Conservation (phyloP, 2,113 vertebrate genomes). For the Amazona guildingii region DNA sequence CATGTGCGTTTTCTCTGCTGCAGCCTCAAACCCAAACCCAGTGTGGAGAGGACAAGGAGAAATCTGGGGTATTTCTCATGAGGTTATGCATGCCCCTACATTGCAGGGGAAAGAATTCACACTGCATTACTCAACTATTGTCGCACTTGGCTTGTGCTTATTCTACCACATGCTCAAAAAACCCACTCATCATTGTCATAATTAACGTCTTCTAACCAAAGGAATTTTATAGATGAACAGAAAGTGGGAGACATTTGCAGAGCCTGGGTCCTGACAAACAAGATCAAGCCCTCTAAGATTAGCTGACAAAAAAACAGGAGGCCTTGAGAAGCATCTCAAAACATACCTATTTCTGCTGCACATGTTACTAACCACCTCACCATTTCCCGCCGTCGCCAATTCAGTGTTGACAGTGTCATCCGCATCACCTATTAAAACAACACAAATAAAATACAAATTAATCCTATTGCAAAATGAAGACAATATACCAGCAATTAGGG, state of each 20-base stretch:
- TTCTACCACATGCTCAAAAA: background rate
- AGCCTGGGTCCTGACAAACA: background rate
- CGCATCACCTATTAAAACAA: background rate
- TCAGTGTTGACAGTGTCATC: conserved; percentile 79
- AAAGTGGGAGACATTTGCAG: background rate
- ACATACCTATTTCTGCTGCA: conserved; percentile 87
- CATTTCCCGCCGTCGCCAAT: conserved; percentile 86
- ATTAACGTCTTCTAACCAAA: background rate
- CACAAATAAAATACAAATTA: background rate
- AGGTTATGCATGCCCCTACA: background rate
- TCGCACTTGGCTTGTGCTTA: background rate
- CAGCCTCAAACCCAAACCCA: background rate
- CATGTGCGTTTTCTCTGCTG: background rate
- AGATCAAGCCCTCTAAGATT: background rate
- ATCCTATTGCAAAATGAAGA: background rate
- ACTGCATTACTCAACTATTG: background rate
- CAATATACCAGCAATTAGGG: background rate
- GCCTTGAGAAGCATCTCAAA: background rate
- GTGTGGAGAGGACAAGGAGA: background rate
- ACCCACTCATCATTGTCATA: background rate
- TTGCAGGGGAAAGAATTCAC: background rate
- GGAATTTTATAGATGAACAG: background rate
- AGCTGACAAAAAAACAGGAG: background rate
- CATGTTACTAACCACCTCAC: conserved; percentile 87
- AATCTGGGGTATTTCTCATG: background rate